Evolutionary conservation across 2,888 invertebrate species (phyloP).

Genomic region (Acleris laterana): DNA sequence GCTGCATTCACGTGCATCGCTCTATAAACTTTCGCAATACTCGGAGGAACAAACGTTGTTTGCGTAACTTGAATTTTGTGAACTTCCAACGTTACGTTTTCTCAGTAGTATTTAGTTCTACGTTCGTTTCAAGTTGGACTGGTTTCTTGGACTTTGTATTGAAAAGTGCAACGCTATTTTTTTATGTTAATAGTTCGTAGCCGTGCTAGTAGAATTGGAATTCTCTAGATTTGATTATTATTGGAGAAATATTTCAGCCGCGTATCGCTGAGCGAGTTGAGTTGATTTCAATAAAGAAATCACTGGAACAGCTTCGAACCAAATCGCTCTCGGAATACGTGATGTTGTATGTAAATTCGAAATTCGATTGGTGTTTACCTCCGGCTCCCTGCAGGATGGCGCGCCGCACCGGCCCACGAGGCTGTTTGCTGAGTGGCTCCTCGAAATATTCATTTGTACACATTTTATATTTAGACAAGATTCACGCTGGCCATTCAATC

Average conservation of each 20-base stretch:
- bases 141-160: too few species aligned
- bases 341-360: conserved; percentile 15
- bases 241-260: background rate
- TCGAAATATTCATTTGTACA: conserved; percentile 8
- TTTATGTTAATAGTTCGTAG: too few species aligned
- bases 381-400: background rate
- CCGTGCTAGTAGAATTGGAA: too few species aligned
- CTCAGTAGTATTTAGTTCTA: too few species aligned
- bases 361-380: conserved; percentile 19
- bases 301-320: background rate
- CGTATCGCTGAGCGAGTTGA: background rate
- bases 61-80: too few species aligned
- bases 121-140: too few species aligned
- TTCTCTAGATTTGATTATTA: background rate
- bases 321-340: conserved; percentile 14
- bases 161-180: too few species aligned
- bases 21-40: background rate
- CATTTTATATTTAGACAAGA: conserved; percentile 1
- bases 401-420: background rate
- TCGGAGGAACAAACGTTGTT: background rate
- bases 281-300: conserved; percentile 12
- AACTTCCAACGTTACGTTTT: too few species aligned
- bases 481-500: background rate
- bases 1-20: background rate
- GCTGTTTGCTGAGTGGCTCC: conserved; percentile 15